phyloP scores from a whole-genome alignment of 2,888 invertebrate species.

The Chrysolina haemoptera region DNA sequence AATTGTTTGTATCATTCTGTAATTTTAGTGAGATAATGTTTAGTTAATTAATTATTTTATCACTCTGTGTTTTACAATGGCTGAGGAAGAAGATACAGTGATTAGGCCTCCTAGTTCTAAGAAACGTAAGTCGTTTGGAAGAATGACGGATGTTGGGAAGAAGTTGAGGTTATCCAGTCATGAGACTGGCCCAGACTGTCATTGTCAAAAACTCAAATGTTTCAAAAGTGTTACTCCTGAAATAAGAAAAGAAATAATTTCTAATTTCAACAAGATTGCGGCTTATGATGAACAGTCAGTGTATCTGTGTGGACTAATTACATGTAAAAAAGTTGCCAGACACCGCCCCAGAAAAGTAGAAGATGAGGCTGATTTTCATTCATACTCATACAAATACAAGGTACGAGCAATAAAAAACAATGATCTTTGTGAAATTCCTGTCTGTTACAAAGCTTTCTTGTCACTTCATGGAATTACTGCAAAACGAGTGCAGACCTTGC shows the following conservation, averaged over 20 bases:
- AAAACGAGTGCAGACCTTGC: not conserved
- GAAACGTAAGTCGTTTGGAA: slow-evolving; percentile 4
- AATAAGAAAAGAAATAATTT: not conserved
- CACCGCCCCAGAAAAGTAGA: not conserved
- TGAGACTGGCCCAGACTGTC: too few relatives aligned
- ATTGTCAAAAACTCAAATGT: too few relatives aligned
- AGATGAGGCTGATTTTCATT: not conserved
- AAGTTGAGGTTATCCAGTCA: too few relatives aligned
- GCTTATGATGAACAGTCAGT: slow-evolving; percentile 2
- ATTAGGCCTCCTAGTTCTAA: not conserved
- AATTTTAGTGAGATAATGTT: not conserved
- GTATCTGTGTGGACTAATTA: not conserved
- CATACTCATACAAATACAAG: not conserved
- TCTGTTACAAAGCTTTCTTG: not conserved
- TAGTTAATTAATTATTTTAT: not conserved
- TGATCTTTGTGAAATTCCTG: not conserved
- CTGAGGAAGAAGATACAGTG: not conserved
- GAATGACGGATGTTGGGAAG: not conserved
- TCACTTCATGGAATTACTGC: not conserved
- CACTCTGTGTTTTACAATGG: not conserved
- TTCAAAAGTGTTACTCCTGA: too few relatives aligned
- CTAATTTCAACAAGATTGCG: not conserved
- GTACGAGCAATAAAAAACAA: not conserved
- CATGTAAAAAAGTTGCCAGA: not conserved
- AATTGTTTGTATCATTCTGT: not conserved